These are phyloP conservation scores for Isotomurus palustris DNA, from an alignment of 2,888 invertebrate genomes.

Conservation along the genomic window DNA sequence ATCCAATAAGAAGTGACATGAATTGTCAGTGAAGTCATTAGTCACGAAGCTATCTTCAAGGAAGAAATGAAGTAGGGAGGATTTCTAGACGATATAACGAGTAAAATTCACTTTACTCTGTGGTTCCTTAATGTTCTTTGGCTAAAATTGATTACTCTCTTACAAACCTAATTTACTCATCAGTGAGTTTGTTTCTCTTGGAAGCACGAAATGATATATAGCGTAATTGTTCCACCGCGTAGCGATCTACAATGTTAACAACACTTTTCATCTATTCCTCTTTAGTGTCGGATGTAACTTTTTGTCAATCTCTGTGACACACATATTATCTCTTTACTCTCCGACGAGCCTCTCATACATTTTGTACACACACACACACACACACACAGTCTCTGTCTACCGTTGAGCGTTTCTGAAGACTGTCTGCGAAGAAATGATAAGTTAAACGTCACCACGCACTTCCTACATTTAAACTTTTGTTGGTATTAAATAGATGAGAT, in stretches of 20 bases:
- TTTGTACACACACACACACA: too few relatives aligned
- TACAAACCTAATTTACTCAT: slow-evolving; percentile 5
- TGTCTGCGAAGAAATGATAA: too few relatives aligned
- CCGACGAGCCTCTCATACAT: too few relatives aligned
- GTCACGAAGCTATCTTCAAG: slow-evolving; percentile 6
- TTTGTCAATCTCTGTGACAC: slow-evolving; percentile 5
- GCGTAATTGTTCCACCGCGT: too few relatives aligned
- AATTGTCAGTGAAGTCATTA: slow-evolving; percentile 15
- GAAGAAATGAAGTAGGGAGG: background rate
- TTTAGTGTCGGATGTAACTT: slow-evolving; percentile 5
- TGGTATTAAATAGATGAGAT: too few relatives aligned
- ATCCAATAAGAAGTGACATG: slow-evolving; percentile 15
- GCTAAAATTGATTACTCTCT: slow-evolving; percentile 2
- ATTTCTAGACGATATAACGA: background rate
- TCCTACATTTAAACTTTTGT: too few relatives aligned
- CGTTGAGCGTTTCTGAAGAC: too few relatives aligned
- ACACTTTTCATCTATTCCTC: too few relatives aligned
- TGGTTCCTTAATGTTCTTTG: background rate
- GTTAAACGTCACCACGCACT: too few relatives aligned
- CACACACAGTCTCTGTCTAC: too few relatives aligned
- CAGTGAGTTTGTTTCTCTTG: background rate
- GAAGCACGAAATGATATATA: too few relatives aligned
- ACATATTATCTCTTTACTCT: background rate
- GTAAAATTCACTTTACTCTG: background rate
- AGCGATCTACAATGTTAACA: too few relatives aligned